Evolutionary conservation across 2,797 vertebrate genomes (phyloP).

Genomic region (Onychomys leucogaster): DNA sequence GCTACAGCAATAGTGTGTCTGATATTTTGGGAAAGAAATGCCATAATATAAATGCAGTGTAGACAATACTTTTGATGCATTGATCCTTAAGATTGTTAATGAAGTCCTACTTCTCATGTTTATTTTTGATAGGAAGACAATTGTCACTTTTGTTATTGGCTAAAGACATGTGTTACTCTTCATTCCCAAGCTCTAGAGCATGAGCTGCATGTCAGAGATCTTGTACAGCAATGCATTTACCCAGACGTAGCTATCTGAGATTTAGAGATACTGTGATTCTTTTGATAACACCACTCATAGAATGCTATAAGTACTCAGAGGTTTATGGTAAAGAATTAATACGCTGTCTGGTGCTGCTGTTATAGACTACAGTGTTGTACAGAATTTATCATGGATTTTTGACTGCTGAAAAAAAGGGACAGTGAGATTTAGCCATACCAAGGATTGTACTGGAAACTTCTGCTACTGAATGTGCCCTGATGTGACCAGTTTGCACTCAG

Average conservation of each 20-base stretch:
- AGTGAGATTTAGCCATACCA: conserved; percentile 91
- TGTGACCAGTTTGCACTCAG: conserved; percentile 83
- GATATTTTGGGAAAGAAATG: conserved; percentile 82
- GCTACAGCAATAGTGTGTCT: conserved; percentile 76
- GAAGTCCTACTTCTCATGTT: conserved; percentile 84
- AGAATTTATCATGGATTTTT: conserved; percentile 92
- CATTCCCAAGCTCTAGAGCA: conserved; percentile 85
- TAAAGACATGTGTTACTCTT: conserved; percentile 83
- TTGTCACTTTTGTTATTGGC: conserved; percentile 79
- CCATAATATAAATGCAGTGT: conserved; percentile 52
- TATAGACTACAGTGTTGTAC: conserved; percentile 92
- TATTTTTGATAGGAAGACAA: conserved; percentile 82
- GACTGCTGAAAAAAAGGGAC: conserved; percentile 90
- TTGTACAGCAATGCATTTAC: conserved; percentile 88
- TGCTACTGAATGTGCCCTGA: conserved; percentile 88
- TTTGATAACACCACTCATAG: conserved; percentile 89
- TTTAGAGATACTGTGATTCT: conserved; percentile 91
- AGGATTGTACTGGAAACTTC: conserved; percentile 89
- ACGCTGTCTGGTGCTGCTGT: conserved; percentile 91
- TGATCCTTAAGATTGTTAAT: conserved; percentile 85
- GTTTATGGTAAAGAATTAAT: conserved; percentile 89
- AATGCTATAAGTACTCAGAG: conserved; percentile 87
- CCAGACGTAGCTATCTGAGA: conserved; percentile 89
- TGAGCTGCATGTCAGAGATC: conserved; percentile 89
- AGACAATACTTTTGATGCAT: conserved; percentile 68